Evolutionary conservation across 2,888 invertebrate genomes (phyloP).

Genomic region (Volucella inanis): DNA sequence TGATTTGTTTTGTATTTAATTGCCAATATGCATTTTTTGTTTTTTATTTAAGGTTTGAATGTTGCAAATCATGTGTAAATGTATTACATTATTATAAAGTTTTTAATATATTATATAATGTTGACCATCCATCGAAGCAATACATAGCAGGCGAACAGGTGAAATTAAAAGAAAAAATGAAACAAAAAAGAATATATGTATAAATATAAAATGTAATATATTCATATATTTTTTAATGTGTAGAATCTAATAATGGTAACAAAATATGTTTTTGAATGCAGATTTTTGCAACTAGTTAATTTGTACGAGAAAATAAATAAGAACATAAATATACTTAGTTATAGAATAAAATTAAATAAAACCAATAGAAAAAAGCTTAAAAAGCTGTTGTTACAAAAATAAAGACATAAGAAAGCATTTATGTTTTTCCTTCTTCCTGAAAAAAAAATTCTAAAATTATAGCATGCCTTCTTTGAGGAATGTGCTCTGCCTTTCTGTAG

Average conservation of each 20-base stretch:
- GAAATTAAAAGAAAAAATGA: conserved; percentile 81
- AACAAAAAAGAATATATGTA: conserved; percentile 77
- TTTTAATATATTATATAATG: conserved; percentile 68
- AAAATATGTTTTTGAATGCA: conserved; percentile 23
- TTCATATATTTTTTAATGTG: conserved; percentile 40
- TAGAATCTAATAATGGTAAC: conserved; percentile 29
- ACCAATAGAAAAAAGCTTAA: conserved; percentile 62
- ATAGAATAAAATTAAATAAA: conserved; percentile 9
- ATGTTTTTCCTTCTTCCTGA: conserved; percentile 33
- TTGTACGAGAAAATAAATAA: conserved; percentile 34
- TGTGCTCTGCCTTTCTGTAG: conserved; percentile 6
- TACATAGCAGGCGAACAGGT: conserved; percentile 82
- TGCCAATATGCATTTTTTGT: conserved; percentile 70
- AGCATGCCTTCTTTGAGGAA: not conserved
- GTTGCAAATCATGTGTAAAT: conserved; percentile 51
- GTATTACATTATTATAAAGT: conserved; percentile 44
- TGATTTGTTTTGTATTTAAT: conserved; percentile 41
- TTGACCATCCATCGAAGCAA: conserved; percentile 82
- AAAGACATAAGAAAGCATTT: conserved; percentile 53
- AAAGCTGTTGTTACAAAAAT: conserved; percentile 61
- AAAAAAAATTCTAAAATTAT: conserved; percentile 7
- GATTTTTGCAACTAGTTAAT: conserved; percentile 20
- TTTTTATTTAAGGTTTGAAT: conserved; percentile 36
- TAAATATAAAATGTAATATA: conserved; percentile 56
- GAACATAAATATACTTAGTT: conserved; percentile 24